Evolutionary conservation across 1,140 invertebrate species (phyloP).

Genomic region (Micrasema minimum): DNA sequence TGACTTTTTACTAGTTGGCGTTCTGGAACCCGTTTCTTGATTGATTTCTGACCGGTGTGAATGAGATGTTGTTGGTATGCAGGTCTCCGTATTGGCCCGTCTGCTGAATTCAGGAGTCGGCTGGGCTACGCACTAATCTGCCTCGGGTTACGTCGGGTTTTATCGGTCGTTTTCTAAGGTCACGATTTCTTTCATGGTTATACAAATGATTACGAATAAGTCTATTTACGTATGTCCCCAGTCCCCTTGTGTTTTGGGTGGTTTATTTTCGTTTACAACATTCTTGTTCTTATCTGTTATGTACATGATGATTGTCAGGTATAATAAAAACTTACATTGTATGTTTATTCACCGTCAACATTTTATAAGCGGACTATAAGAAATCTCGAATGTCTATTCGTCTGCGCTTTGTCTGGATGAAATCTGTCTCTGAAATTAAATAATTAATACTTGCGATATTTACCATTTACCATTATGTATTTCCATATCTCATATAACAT

Average conservation of each 20-base stretch:
- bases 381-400: no score
- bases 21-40: constrained; percentile 31
- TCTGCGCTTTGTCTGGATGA: no score
- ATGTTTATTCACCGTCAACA: no score
- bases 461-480: no score
- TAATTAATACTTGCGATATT: no score
- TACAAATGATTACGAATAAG: background rate
- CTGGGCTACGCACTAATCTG: constrained; percentile 32
- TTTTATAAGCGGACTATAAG: no score
- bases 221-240: background rate
- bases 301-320: no score
- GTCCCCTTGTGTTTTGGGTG: background rate
- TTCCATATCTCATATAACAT: no score
- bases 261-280: no score
- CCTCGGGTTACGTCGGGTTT: constrained; percentile 32
- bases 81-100: constrained; percentile 32
- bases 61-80: constrained; percentile 35
- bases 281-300: no score
- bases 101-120: constrained; percentile 35
- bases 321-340: no score
- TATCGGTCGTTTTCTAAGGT: constrained; percentile 29
- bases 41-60: constrained; percentile 34
- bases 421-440: no score
- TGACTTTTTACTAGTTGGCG: constrained; percentile 6
- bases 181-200: constrained; percentile 13